phyloP scores from a whole-genome alignment of 2,888 invertebrate species.

The Cheilosia soror region DNA sequence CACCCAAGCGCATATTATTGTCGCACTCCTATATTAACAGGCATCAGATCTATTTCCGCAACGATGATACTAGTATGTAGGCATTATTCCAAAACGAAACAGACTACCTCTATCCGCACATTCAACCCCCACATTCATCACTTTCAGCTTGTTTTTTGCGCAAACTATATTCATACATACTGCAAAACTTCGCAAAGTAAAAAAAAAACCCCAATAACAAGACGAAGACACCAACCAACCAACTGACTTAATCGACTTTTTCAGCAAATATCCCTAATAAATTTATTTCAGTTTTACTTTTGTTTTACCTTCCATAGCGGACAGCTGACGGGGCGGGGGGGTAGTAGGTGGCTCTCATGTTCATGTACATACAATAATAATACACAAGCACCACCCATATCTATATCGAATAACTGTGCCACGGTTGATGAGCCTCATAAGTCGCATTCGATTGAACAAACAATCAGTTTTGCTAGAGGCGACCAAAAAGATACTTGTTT shows the following conservation, averaged over 20 bases:
- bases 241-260: conserved; percentile 51
- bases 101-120: conserved; percentile 20
- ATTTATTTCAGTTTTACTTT: conserved; percentile 41
- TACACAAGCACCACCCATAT: conserved; percentile 53
- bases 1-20: conserved; percentile 46
- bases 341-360: not conserved
- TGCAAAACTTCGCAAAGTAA: conserved; percentile 47
- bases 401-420: conserved; percentile 66
- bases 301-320: conserved; percentile 35
- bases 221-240: conserved; percentile 5
- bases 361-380: conserved; percentile 16
- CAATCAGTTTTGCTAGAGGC: conserved; percentile 77
- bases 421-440: conserved; percentile 76
- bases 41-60: conserved; percentile 59
- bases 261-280: conserved; percentile 60
- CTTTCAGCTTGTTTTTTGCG: conserved; percentile 32
- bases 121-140: conserved; percentile 23
- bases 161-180: conserved; percentile 6
- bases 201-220: not conserved
- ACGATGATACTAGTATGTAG: conserved; percentile 54
- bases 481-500: conserved; percentile 76
- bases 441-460: conserved; percentile 77
- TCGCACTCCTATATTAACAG: conserved; percentile 44
- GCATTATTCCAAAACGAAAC: conserved; percentile 27
- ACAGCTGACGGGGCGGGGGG: not conserved